Evolutionary conservation across 2,888 invertebrate species (phyloP).

Genomic region (Ophraella communa): DNA sequence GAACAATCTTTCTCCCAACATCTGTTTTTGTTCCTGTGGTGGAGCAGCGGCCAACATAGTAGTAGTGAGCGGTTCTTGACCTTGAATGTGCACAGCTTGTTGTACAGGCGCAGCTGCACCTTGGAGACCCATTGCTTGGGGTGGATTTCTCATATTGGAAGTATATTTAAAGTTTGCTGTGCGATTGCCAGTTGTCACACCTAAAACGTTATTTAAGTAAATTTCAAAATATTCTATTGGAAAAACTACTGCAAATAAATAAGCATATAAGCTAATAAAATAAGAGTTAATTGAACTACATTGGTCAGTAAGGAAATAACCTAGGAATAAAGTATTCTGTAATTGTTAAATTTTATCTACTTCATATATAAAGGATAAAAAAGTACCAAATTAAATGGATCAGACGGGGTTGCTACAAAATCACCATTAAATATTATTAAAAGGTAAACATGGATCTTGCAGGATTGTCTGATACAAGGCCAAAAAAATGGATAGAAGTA

Average conservation of each 20-base stretch:
- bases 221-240: not conserved
- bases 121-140: conserved; percentile 60
- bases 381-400: no score
- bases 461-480: no score
- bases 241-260: no score
- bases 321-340: not conserved
- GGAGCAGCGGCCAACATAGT: conserved; percentile 95
- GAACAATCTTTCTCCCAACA: conserved; percentile 98
- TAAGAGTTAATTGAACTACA: no score
- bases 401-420: no score
- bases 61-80: conserved; percentile 95
- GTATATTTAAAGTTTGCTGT: conserved; percentile 88
- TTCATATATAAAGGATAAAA: no score
- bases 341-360: no score
- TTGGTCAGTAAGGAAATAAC: not conserved
- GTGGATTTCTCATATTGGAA: conserved; percentile 88
- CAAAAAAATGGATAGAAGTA: no score
- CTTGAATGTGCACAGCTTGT: conserved; percentile 88
- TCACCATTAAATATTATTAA: no score
- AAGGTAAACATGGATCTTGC: no score
- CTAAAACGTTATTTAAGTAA: not conserved
- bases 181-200: conserved; percentile 69
- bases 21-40: conserved; percentile 97
- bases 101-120: conserved; percentile 68
- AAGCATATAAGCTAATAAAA: no score